phyloP scores from a whole-genome alignment of 2,797 vertebrate species.

The Cryptoblepharus egeriae region DNA sequence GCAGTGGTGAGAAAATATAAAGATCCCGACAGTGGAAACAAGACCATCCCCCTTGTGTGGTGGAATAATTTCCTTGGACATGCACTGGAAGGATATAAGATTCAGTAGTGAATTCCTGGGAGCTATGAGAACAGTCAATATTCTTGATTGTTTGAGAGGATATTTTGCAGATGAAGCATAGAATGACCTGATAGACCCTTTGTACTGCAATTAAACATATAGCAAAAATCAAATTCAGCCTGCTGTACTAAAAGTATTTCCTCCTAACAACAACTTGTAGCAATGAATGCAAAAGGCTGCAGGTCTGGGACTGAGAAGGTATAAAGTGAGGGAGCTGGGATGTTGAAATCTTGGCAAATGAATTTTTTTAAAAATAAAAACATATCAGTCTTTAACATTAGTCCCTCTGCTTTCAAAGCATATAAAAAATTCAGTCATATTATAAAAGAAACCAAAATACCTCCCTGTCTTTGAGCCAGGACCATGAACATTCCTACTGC shows the following conservation, averaged over 20 bases:
- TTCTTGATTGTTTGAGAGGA: neutral
- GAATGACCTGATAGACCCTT: neutral
- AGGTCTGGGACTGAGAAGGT: neutral
- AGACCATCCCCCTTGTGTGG: neutral
- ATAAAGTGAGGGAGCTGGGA: too few species aligned
- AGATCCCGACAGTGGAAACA: neutral
- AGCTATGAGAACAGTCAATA: neutral
- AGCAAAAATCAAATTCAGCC: neutral
- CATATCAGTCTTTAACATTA: neutral
- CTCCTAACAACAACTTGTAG: neutral
- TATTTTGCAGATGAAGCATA: neutral
- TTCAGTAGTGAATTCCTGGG: neutral
- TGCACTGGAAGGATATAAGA: neutral
- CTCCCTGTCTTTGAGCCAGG: neutral
- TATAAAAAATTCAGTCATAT: neutral
- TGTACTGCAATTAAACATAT: neutral
- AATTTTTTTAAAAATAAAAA: conserved; percentile 5
- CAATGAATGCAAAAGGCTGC: neutral
- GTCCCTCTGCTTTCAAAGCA: neutral
- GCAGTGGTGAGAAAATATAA: neutral
- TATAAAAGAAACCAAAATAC: neutral
- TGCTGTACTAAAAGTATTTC: neutral
- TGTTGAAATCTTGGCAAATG: neutral
- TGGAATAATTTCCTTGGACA: neutral
- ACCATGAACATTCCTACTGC: neutral